Percentiles rank a stretch among this genome's conserved stretches.
Evolutionary conservation across 2,888 invertebrate species (phyloP).

Genomic region (Baccha elongata): DNA sequence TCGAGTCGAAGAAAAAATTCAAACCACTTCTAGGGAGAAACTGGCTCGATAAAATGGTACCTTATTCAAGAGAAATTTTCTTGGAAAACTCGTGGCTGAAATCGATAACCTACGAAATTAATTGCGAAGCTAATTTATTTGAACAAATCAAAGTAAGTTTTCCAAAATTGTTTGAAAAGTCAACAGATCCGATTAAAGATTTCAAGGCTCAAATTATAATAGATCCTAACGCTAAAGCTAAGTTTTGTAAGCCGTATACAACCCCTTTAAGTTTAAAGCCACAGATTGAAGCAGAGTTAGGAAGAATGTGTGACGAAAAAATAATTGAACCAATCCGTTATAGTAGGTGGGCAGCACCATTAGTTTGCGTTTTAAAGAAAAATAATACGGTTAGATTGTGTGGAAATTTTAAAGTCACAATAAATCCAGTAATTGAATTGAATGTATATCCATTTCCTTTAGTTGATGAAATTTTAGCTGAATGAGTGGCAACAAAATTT

Average conservation of each 20-base stretch:
- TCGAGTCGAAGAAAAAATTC: constrained; percentile 23
- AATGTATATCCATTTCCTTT: constrained; percentile 44
- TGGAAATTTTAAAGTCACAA: constrained; percentile 59
- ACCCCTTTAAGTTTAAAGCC: constrained; percentile 34
- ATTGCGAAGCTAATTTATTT: background rate
- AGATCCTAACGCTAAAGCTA: constrained; percentile 44
- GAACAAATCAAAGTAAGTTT: constrained; percentile 18
- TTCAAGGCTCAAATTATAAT: background rate
- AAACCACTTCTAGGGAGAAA: constrained; percentile 44
- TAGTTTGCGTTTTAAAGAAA: constrained; percentile 57
- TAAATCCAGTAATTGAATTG: constrained; percentile 42
- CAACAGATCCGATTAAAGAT: constrained; percentile 5
- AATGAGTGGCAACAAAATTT: background rate
- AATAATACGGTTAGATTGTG: constrained; percentile 48
- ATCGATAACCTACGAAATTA: constrained; percentile 1
- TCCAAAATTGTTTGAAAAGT: constrained; percentile 14
- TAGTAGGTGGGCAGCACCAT: constrained; percentile 45
- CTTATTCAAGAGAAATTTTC: background rate
- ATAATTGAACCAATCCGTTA: constrained; percentile 56
- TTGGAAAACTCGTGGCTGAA: background rate
- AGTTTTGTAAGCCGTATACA: constrained; percentile 54
- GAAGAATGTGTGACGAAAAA: constrained; percentile 39
- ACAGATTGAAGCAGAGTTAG: constrained; percentile 37
- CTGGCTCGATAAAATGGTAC: constrained; percentile 46
- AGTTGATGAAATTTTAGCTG: constrained; percentile 19